A percentile compares a stretch with the other conserved stretches of the same genome.
These are phyloP conservation scores for Eilema sororculum DNA, from an alignment of 2,888 invertebrate genomes.

Conservation along the genomic window DNA sequence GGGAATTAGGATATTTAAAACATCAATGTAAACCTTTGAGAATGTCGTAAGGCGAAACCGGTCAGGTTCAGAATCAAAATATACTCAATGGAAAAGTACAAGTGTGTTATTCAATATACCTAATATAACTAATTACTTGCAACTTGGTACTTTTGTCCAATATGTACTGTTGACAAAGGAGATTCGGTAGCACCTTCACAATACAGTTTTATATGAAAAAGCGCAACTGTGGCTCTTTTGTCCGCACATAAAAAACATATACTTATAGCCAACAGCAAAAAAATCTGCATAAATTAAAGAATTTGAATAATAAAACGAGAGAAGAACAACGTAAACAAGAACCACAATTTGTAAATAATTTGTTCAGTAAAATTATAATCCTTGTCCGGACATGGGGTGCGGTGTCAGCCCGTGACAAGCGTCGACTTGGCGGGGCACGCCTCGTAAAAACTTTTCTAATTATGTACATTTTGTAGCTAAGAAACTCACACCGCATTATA, in stretches of 20 bases:
- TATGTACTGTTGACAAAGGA: neutral
- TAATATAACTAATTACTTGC: neutral
- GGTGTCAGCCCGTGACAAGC: slow-evolving; percentile 77
- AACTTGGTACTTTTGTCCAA: neutral
- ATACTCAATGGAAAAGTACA: too few species aligned
- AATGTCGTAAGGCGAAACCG: too few species aligned
- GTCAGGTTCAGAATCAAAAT: too few species aligned
- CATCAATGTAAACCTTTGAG: too few species aligned
- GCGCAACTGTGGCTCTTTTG: too few species aligned
- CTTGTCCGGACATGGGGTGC: slow-evolving; percentile 76
- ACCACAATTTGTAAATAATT: slow-evolving; percentile 81
- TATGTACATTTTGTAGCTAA: slow-evolving; percentile 85
- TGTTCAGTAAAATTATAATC: slow-evolving; percentile 79
- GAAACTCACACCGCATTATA: slow-evolving; percentile 77
- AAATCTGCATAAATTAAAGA: slow-evolving; percentile 32
- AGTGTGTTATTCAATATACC: too few species aligned
- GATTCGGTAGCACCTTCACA: too few species aligned
- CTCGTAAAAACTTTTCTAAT: slow-evolving; percentile 87
- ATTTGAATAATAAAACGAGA: slow-evolving; percentile 53
- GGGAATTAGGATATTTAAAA: too few species aligned
- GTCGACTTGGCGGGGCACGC: slow-evolving; percentile 73
- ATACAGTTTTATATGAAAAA: too few species aligned
- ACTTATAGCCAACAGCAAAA: neutral
- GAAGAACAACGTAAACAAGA: slow-evolving; percentile 53
- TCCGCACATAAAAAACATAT: too few species aligned